Conservation (phyloP, 30 jellyfish, hydroid and myxozoan genomes). For the Cassiopea xamachana region DNA sequence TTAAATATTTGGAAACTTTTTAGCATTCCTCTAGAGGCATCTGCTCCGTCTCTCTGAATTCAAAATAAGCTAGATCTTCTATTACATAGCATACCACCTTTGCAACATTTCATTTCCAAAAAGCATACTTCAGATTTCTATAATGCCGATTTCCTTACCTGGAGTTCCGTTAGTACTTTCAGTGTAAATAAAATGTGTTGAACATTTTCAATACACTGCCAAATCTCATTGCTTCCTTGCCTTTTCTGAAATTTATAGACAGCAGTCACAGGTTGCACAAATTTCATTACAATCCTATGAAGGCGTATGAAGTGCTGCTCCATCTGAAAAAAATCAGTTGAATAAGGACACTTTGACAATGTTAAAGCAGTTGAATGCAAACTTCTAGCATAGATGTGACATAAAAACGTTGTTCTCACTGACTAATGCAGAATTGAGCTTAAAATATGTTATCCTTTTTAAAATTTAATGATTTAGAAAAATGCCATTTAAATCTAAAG, state of each 20-base stretch:
- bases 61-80: no score
- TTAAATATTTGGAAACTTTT: no score
- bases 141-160: conserved; percentile 15
- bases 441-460: no score
- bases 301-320: conserved; percentile 57
- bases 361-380: neutral
- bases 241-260: conserved; percentile 27
- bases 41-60: no score
- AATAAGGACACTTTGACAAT: neutral
- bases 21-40: no score
- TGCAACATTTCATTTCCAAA: neutral
- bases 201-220: conserved; percentile 29
- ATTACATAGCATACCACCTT: no score
- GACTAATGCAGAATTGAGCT: no score
- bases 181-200: conserved; percentile 37
- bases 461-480: no score
- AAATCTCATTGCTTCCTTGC: conserved; percentile 4
- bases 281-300: conserved; percentile 24
- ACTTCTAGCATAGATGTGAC: neutral
- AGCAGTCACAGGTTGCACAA: conserved; percentile 25
- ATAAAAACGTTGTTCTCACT: neutral
- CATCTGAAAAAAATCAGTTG: conserved; percentile 26
- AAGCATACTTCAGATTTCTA: neutral
- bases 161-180: conserved; percentile 16
- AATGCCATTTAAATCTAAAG: no score